phyloP scores from a whole-genome alignment of 2,797 vertebrate species.

The Oreortyx pictus region DNA sequence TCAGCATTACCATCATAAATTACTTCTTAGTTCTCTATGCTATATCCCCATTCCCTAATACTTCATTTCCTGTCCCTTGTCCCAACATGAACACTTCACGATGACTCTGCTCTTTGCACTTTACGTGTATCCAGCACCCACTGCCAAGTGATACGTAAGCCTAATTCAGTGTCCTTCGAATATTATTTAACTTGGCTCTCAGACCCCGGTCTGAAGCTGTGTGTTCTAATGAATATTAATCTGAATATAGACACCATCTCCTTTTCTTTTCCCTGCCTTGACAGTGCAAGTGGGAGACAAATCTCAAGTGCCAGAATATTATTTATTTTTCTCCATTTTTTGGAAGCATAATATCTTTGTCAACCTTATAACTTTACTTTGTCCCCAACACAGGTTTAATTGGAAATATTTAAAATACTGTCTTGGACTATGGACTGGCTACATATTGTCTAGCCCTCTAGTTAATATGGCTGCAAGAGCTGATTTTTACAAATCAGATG shows the following conservation, averaged over 20 bases:
- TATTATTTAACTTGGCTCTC: background rate
- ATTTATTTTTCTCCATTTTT: background rate
- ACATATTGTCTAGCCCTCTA: background rate
- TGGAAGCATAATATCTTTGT: background rate
- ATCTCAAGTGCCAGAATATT: background rate
- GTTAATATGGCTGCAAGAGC: background rate
- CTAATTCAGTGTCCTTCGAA: background rate
- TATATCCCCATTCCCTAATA: background rate
- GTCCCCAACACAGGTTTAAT: background rate
- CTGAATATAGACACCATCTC: background rate
- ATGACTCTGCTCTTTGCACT: accelerated
- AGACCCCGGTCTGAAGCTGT: background rate
- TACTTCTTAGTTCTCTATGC: background rate
- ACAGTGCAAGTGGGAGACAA: background rate
- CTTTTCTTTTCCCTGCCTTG: background rate
- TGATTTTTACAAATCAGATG: background rate
- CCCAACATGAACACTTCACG: accelerated
- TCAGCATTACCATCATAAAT: background rate
- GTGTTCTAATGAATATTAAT: background rate
- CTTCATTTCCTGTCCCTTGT: background rate
- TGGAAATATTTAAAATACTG: background rate
- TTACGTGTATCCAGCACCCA: background rate
- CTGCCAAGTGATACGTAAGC: background rate
- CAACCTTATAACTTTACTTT: background rate
- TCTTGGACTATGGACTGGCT: background rate